Percentiles rank a stretch among this genome's conserved stretches.
These are phyloP conservation scores for Chroicocephalus ridibundus DNA, from an alignment of 2,113 vertebrate genomes.

Conservation along the genomic window DNA sequence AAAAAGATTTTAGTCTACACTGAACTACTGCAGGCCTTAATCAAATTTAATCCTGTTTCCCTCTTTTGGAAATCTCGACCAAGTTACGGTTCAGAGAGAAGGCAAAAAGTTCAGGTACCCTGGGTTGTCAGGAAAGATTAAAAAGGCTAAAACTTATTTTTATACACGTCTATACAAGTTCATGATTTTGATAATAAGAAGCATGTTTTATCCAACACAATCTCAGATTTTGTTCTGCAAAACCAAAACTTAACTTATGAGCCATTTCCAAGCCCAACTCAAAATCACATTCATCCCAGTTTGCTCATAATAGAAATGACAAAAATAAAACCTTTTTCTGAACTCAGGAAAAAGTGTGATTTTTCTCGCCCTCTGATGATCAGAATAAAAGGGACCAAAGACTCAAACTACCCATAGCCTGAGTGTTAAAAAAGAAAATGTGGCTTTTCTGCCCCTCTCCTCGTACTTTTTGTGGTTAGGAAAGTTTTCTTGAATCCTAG, in stretches of 20 bases:
- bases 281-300: slow-evolving; percentile 34
- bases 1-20: slow-evolving; percentile 43
- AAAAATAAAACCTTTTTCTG: slow-evolving; percentile 49
- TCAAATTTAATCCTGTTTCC: slow-evolving; percentile 54
- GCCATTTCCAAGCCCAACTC: slow-evolving; percentile 16
- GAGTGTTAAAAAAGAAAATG: slow-evolving; percentile 16
- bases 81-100: slow-evolving; percentile 39
- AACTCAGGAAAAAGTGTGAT: slow-evolving; percentile 36
- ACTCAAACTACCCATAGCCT: slow-evolving; percentile 25
- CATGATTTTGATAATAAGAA: neutral
- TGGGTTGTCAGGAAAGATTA: slow-evolving; percentile 32
- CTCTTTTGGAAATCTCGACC: neutral
- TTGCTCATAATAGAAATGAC: slow-evolving; percentile 50
- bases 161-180: neutral
- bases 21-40: slow-evolving; percentile 12
- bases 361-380: slow-evolving; percentile 13
- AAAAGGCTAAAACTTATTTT: slow-evolving; percentile 11
- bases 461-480: neutral
- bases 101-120: slow-evolving; percentile 33
- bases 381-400: slow-evolving; percentile 44
- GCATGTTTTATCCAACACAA: neutral
- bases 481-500: slow-evolving; percentile 18
- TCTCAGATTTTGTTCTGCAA: neutral
- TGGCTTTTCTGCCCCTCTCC: slow-evolving; percentile 13
- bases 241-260: neutral